Conservation (phyloP, 2,113 vertebrate species). For the Okapia johnstoni region DNA sequence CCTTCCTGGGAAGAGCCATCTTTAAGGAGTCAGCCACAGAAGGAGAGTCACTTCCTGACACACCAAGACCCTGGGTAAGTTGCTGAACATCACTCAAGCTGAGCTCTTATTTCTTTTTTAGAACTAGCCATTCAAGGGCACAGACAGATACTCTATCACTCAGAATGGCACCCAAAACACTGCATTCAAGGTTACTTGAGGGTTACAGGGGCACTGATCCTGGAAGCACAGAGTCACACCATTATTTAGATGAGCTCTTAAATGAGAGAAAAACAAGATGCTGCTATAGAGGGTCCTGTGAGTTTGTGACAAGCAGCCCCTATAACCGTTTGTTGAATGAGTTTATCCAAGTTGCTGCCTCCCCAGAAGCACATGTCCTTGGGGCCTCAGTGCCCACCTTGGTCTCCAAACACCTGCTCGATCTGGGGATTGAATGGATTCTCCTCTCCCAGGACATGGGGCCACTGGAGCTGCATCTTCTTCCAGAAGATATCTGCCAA, state of each 20-base stretch:
- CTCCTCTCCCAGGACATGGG: constrained; percentile 80
- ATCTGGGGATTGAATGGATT: constrained; percentile 82
- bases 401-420: constrained; percentile 79
- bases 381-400: constrained; percentile 80
- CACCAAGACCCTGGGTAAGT: background rate
- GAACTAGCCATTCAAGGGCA: background rate
- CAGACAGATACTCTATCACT: background rate
- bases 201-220: background rate
- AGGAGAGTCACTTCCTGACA: background rate
- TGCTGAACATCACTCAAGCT: background rate
- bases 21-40: background rate
- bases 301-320: no score
- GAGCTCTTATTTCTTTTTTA: background rate
- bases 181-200: background rate
- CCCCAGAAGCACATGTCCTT: accelerated
- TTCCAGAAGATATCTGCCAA: constrained; percentile 77
- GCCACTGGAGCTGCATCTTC: constrained; percentile 66
- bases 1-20: background rate
- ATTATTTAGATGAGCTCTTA: background rate
- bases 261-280: background rate
- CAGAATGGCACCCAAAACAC: background rate
- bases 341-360: background rate
- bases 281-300: background rate
- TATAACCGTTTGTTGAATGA: accelerated
- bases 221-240: background rate